Base-by-base conservation (phyloP, 2,113 vertebrate species). In the Lasiurus borealis region DNA sequence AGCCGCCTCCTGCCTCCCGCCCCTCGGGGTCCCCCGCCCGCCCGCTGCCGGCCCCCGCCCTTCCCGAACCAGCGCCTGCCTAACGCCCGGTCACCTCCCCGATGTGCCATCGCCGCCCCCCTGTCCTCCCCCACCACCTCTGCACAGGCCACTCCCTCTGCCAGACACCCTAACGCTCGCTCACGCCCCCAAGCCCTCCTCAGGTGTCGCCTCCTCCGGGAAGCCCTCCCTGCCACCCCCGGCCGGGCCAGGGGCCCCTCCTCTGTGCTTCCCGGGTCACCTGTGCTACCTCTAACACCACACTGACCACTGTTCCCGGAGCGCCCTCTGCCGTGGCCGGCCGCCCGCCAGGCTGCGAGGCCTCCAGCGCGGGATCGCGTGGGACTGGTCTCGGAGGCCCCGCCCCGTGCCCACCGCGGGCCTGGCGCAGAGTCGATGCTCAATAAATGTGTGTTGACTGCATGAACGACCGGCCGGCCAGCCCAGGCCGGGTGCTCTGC, bases 231-330 rank as follows among this genome's bases (percentile, higher is more conserved):
- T 36, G 83, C 69, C 52, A 5, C 59, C 84, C 86, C 93, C 19
- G 46, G 86, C 71, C 1, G 62, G 95, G 96, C 77, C 92, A 96
- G 92, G 95, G 95, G 91, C 90, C 88, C 85, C 78, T 95, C 48
- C 50, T 83, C 95, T 48, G 59, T 90, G 91, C 90, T 90, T 91
- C 94, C 92, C 82, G 11, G 2, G 86, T 89, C 96, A 95, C 93
- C 96, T 91, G 93, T 89, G 95, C 96, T 97, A 97, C 96, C 97
- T 97, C 97, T 96, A 95, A 96, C 88, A 72, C 93, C 87, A 91
- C 95, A 96, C 96, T 97, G 97, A 97, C 96, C 96, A 97, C 96
- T 92, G 95, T 95, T 82, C 92, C 44, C 8, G 89, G 96, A 96
- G 80, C 88, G 92, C 92, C 94, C 23, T 36, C 88, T 19, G 54